Evolutionary conservation across 2,113 vertebrate species (phyloP).

Genomic region (Cheirogaleus medius): DNA sequence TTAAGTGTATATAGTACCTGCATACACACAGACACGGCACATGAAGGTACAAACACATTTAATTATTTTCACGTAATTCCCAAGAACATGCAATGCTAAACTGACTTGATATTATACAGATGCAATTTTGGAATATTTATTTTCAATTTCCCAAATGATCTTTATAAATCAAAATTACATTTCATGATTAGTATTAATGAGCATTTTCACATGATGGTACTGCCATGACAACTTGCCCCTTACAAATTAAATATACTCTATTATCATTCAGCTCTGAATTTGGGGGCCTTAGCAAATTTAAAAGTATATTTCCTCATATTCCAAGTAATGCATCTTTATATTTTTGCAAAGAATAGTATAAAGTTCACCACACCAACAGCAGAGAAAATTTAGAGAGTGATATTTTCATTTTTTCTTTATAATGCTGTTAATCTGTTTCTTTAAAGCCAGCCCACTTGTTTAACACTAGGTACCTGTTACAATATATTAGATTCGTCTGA

Average conservation of each 20-base stretch:
- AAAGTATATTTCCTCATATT: constrained; percentile 58
- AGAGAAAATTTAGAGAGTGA: constrained; percentile 82
- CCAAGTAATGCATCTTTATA: constrained; percentile 85
- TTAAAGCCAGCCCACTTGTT: constrained; percentile 83
- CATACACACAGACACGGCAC: constrained; percentile 64
- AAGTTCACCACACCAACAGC: constrained; percentile 82
- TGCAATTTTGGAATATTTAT: constrained; percentile 85
- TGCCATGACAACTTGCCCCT: not conserved
- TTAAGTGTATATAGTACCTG: constrained; percentile 2
- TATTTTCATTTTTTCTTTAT: constrained; percentile 81
- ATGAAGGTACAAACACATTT: constrained; percentile 70
- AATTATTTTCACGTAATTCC: constrained; percentile 72
- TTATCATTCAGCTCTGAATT: not conserved
- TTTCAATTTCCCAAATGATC: constrained; percentile 50
- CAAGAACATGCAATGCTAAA: constrained; percentile 81
- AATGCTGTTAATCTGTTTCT: constrained; percentile 83
- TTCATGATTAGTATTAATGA: not conserved
- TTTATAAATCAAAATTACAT: not conserved
- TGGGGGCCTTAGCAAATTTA: not conserved
- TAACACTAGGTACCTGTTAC: constrained; percentile 94
- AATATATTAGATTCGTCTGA: constrained; percentile 97
- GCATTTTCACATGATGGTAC: not conserved
- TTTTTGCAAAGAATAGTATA: constrained; percentile 76
- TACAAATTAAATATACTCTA: not conserved
- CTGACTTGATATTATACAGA: constrained; percentile 74